phyloP scores from a whole-genome alignment of 2,113 vertebrate species.

The Petroica traversi region DNA sequence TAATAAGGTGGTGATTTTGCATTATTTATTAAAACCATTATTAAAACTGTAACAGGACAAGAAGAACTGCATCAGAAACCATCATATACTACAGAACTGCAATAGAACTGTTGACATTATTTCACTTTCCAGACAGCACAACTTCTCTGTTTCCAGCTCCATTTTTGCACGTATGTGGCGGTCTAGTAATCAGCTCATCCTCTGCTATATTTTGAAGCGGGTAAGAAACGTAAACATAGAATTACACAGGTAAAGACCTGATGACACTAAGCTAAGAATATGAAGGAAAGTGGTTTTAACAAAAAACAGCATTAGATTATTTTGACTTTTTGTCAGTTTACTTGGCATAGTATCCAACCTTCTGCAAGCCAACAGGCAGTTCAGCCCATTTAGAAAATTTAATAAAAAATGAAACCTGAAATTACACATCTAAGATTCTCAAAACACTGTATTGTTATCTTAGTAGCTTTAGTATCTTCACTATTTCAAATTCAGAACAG shows the following conservation, averaged over 20 bases:
- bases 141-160: background rate
- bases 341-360: background rate
- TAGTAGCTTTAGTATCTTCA: background rate
- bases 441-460: background rate
- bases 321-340: background rate
- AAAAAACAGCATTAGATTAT: background rate
- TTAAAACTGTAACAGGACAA: slow-evolving; percentile 22
- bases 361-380: background rate
- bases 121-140: background rate
- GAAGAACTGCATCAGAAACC: background rate
- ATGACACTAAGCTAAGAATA: background rate
- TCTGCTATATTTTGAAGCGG: background rate
- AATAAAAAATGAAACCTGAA: background rate
- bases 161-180: background rate
- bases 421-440: background rate
- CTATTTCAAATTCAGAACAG: background rate
- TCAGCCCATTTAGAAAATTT: background rate
- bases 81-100: background rate
- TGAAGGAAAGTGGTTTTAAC: background rate
- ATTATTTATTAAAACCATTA: background rate
- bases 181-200: background rate
- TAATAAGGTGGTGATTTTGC: background rate
- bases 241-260: background rate
- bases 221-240: background rate
- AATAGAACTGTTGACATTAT: background rate